Conservation (phyloP, 1,140 invertebrate species). For the Oncopeltus fasciatus region DNA sequence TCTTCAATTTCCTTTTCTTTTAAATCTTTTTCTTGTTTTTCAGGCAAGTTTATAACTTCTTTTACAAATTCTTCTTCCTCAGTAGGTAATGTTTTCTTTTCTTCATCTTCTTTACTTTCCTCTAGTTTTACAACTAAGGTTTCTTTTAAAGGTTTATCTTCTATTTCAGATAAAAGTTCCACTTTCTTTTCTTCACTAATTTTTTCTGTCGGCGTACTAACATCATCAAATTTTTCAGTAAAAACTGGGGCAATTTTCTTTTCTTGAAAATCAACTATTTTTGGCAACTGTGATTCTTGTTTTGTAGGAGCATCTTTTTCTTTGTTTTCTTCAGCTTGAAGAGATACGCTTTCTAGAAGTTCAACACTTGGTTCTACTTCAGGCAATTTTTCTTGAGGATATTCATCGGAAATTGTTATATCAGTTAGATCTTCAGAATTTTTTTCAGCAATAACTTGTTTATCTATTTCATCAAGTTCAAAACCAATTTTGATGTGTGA, state of each 20-base stretch:
- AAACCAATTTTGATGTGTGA: too few species aligned
- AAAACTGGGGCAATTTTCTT: not conserved
- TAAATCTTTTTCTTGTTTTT: not conserved
- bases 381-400: too few species aligned
- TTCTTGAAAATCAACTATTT: not conserved
- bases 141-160: too few species aligned
- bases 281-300: not conserved
- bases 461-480: not conserved
- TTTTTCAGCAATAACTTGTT: not conserved
- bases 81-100: too few species aligned
- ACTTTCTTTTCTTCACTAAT: not conserved
- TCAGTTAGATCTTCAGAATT: not conserved
- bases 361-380: too few species aligned
- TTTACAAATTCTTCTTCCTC: not conserved
- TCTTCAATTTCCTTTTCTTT: not conserved
- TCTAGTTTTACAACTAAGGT: too few species aligned
- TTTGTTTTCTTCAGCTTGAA: not conserved
- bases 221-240: not conserved
- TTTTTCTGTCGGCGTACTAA: not conserved
- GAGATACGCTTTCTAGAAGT: too few species aligned
- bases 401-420: not conserved
- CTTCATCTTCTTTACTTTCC: too few species aligned
- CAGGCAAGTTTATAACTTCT: not conserved
- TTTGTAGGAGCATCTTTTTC: not conserved
- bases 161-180: too few species aligned